Evolutionary conservation across 2,797 vertebrate species (phyloP), one percentile per base, ranked within the genome.

Genomic region (Trachurus trachurus): DNA sequence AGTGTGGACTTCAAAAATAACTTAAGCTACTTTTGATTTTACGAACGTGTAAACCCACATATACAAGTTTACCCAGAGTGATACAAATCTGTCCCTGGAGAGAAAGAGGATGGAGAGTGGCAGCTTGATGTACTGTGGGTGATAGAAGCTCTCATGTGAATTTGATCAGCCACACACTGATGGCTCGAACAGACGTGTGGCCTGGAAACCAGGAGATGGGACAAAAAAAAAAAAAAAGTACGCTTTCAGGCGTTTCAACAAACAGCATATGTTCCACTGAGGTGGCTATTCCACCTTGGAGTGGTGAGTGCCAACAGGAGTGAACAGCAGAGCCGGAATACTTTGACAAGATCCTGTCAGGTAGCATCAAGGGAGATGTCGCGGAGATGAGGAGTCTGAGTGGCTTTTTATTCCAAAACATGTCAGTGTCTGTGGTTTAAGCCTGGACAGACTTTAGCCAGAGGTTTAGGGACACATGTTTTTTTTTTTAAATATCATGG

Each of bases 181-280:
- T 91, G 91, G 87, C 85, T 94, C 91, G 85, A 95, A 94, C 94
- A 95, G 93, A 94, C 89, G 76, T 86, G 89, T 85, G 89, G 90
- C 88, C 90, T 90, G 87, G 81, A 93, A 91, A 91, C 75, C 76
- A 88, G 87, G 59, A 86, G 78, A 78, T 73, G 54, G 76, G 64
- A 21, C 54, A 71, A 49, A 81, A 64, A 64, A 75, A 62, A 26
- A 74, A 78, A 69, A 65, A 76, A 49, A 26, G 73, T 54, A 84
- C 49, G 83, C 84, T 91, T 77, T 88, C 87, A 89, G 90, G 89
- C 89, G 85, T 93, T 93, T 90, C 86, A 89, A 94, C 90, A 96
- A 94, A 95, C 92, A 96, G 94, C 95, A 95, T 94, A 95, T 95
- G 95, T 93, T 94, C 92, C 92, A 87, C 93, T 78, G 90, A 91